Percentiles rank a stretch among this genome's conserved stretches.
phyloP scores from a whole-genome alignment of 2,797 vertebrate species.

The Denticeps clupeoides region DNA sequence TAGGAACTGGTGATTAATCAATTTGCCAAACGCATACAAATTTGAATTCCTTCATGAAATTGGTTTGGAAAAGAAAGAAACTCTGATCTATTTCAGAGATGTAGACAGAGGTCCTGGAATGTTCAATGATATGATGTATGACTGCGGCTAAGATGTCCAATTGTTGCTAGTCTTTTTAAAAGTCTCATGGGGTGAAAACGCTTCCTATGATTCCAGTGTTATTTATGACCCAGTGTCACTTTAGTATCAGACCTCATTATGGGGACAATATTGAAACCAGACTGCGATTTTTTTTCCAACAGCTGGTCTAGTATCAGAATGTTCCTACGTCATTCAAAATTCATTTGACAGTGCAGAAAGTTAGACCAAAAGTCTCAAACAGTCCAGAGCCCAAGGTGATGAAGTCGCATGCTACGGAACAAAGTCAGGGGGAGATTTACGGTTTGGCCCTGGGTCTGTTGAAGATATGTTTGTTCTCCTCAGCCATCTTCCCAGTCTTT shows the following conservation, averaged over 20 bases:
- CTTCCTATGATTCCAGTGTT: background rate
- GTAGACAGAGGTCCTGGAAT: no score
- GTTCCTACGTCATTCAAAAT: slow-evolving; percentile 17
- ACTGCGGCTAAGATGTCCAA: no score
- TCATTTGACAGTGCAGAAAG: slow-evolving; percentile 17
- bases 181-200: background rate
- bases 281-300: slow-evolving; percentile 9
- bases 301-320: slow-evolving; percentile 19
- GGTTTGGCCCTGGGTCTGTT: slow-evolving; percentile 14
- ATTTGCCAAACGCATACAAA: no score
- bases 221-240: slow-evolving; percentile 6
- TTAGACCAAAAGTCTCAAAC: slow-evolving; percentile 15
- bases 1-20: no score
- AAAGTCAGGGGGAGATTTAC: slow-evolving; percentile 28
- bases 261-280: slow-evolving; percentile 9
- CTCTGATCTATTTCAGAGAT: no score
- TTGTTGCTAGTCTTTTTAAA: background rate
- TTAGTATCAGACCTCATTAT: slow-evolving; percentile 7
- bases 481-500: slow-evolving; percentile 9
- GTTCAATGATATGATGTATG: no score
- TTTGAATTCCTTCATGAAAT: no score
- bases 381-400: slow-evolving; percentile 17
- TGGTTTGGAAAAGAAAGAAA: no score
- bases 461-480: slow-evolving; percentile 24
- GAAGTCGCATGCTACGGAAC: slow-evolving; percentile 19